These are phyloP conservation scores for Myzus persicae DNA, from an alignment of 1,140 invertebrate species.

Conservation along the genomic window DNA sequence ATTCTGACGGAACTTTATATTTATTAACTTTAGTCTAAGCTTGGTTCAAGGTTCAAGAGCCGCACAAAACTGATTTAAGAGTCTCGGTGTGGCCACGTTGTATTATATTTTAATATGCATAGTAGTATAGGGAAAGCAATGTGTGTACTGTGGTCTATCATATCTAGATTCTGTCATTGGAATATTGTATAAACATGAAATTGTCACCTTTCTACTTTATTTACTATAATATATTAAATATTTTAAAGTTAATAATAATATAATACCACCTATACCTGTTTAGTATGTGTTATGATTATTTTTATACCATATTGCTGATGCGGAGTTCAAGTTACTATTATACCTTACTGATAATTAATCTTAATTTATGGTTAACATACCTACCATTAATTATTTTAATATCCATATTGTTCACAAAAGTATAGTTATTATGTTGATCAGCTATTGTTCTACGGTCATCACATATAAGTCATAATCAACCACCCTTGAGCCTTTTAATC, in stretches of 20 bases:
- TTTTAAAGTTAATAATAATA: not conserved
- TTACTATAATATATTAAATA: not conserved
- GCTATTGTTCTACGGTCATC: not conserved
- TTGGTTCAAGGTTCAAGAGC: too few species aligned
- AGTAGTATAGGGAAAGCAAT: not conserved
- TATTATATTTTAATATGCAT: not conserved
- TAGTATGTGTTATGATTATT: not conserved
- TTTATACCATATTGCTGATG: not conserved
- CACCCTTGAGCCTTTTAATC: not conserved
- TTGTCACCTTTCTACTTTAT: not conserved
- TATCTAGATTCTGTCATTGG: not conserved
- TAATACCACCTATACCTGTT: not conserved
- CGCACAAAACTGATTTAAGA: too few species aligned
- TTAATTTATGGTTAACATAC: not conserved
- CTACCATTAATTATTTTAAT: not conserved
- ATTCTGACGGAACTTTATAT: too few species aligned
- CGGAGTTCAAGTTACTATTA: not conserved
- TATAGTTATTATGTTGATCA: not conserved
- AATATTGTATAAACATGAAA: not conserved
- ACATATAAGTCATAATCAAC: not conserved
- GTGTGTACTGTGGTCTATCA: not conserved
- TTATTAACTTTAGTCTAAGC: too few species aligned
- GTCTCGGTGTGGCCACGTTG: too few species aligned
- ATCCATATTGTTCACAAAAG: not conserved
- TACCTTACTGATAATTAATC: not conserved